Base-by-base conservation (phyloP, 2,113 vertebrate genomes). In the Boulengerochromis microlepis region DNA sequence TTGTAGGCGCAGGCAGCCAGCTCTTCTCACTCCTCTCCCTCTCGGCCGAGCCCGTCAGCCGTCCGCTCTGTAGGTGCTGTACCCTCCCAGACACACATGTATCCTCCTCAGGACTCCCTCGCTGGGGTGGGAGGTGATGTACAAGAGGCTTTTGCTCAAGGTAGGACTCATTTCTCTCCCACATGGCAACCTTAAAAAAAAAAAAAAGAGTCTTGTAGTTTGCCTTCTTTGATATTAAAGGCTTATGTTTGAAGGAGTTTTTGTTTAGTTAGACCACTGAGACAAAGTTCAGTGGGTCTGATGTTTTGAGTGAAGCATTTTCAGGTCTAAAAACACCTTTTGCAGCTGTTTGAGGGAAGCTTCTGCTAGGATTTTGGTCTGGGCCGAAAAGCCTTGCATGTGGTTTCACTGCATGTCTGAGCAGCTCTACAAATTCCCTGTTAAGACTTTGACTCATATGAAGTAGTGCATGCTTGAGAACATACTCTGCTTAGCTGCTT, bases 121-220 rank as follows among this genome's bases (percentile, higher is more conserved):
- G 91, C 97, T 0, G 97, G 97, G 0, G 96, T 98, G 1, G 97
- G 97, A 0, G 98, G 97, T 1, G 98, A 99, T 1, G 92, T 97
- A 22, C 98, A 97, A 53, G 98, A 99, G 89, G 97, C 98, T 5
- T 98, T 98, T n/a, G 94, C 97, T 4, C 98, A 97, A 95, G 98
- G 98, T 99, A 89, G 95, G 86, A 52, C 5, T 42, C 18, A 31
- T 19, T 12, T 78, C 24, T n/a, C 18, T 78, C 45, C 29, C 10
- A 19, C 45, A 31, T 50, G 6, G 10, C 42, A 31, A 50, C 42
- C 42, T 45, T n/a, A 7, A 10, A 31, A 54, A 6, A 22, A 11
- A 31, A 24, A 9, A 38, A 38, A 38, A 38, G 1, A 10, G 5
- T 31, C 2, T n/a, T n/a, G 69, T 5, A 71, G 66, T 71, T 71